phyloP scores from a whole-genome alignment of 2,113 vertebrate species.

The Rattus rattus region DNA sequence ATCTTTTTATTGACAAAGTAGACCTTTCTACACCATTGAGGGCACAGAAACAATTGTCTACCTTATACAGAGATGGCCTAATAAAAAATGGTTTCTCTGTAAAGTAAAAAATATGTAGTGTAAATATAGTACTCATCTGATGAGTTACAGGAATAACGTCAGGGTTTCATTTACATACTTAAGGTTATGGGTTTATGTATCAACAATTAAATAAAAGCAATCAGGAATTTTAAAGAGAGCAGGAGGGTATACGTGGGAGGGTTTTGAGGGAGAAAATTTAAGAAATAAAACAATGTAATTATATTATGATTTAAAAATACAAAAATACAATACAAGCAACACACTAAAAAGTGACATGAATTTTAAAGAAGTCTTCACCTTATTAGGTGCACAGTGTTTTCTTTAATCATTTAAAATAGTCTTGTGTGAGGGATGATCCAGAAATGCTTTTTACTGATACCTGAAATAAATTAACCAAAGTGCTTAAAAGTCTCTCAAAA shows the following conservation, averaged over 20 bases:
- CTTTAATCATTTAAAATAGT: constrained; percentile 29
- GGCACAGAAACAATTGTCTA: neutral
- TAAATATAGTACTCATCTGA: neutral
- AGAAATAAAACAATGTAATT: neutral
- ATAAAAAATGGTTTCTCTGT: constrained; percentile 16
- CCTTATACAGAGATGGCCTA: neutral
- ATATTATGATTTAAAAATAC: neutral
- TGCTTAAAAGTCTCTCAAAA: neutral
- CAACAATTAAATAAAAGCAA: neutral
- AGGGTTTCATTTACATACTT: neutral
- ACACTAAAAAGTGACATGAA: neutral
- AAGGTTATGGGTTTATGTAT: neutral
- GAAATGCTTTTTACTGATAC: neutral
- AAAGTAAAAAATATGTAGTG: neutral
- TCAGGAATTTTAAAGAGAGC: neutral
- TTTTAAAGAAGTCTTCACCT: neutral
- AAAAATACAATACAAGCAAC: neutral
- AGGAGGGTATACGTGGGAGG: too few species aligned
- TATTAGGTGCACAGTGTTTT: neutral
- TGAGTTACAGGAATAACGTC: neutral
- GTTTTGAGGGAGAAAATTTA: neutral
- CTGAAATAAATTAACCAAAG: neutral
- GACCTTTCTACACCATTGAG: constrained; percentile 5
- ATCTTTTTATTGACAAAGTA: neutral
- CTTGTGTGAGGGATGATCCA: neutral